A percentile compares a stretch with the other conserved stretches of the same genome.
These are phyloP conservation scores for Drosophila stalkeri DNA, from an alignment of 2,888 invertebrate species.

Conservation along the genomic window DNA sequence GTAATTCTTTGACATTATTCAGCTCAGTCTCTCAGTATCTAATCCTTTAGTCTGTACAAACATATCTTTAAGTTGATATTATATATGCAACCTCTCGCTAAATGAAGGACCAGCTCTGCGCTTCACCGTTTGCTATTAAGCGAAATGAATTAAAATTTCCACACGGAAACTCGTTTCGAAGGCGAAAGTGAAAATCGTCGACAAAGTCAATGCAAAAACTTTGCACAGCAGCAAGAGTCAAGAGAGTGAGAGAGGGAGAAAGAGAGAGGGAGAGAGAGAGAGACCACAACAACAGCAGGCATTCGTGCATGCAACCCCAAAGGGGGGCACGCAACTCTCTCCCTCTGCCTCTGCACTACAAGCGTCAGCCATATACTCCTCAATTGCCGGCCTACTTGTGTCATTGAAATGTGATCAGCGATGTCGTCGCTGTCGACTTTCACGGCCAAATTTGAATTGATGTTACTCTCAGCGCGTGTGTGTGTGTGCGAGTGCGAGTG, in stretches of 20 bases:
- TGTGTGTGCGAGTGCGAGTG: neutral
- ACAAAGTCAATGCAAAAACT: conserved; percentile 43
- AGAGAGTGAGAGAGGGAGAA: neutral
- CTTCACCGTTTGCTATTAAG: conserved; percentile 47
- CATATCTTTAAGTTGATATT: neutral
- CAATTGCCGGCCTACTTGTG: conserved; percentile 50
- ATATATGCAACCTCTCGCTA: neutral
- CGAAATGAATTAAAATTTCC: conserved; percentile 61
- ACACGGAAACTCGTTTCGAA: conserved; percentile 53
- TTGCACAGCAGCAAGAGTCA: conserved; percentile 13
- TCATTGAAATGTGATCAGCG: conserved; percentile 58
- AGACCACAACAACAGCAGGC: conserved; percentile 16
- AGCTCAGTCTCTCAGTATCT: neutral
- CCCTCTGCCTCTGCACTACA: neutral
- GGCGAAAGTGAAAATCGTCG: conserved; percentile 59
- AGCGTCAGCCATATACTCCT: neutral
- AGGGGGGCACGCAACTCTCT: neutral
- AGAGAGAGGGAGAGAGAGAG: neutral
- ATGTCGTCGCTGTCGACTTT: conserved; percentile 36
- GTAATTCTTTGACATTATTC: neutral
- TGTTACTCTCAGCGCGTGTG: conserved; percentile 9
- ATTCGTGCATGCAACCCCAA: neutral
- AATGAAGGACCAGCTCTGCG: neutral
- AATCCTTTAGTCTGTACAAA: neutral
- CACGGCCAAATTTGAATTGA: conserved; percentile 54